Evolutionary conservation across 2,797 vertebrate species (phyloP).

Genomic region (Petrocephalus schoutedeni): DNA sequence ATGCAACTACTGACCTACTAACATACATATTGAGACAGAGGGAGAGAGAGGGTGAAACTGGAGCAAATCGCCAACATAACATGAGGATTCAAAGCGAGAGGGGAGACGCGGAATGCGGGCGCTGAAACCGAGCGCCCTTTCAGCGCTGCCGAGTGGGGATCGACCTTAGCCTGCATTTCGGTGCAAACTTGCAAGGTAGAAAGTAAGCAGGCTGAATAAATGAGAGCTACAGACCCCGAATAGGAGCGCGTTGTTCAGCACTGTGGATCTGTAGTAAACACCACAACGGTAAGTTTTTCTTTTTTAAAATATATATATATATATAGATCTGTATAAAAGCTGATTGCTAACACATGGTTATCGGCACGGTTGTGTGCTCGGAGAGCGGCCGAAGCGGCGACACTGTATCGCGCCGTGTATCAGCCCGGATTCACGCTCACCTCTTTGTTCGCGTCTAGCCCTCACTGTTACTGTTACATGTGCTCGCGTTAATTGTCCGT

Average conservation of each 20-base stretch:
- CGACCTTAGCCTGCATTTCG: constrained; percentile 11
- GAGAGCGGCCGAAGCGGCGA: background rate
- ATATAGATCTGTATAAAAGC: background rate
- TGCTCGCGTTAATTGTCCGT: background rate
- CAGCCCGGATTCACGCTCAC: background rate
- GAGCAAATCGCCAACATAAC: constrained; percentile 33
- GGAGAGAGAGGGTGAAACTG: constrained; percentile 35
- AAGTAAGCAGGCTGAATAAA: constrained; percentile 13
- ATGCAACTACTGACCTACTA: constrained; percentile 80
- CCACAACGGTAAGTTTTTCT: background rate
- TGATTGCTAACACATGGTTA: background rate
- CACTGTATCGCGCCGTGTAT: background rate
- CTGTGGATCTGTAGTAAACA: background rate
- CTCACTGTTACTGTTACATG: constrained; percentile 45
- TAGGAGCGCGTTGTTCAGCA: background rate
- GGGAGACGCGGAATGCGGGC: constrained; percentile 19
- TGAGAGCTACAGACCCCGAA: background rate
- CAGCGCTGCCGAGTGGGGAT: background rate
- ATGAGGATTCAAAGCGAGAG: constrained; percentile 23
- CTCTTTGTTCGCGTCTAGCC: constrained; percentile 14
- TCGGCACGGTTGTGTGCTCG: background rate
- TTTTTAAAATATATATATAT: too few species aligned
- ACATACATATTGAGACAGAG: constrained; percentile 67
- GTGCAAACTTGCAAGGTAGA: constrained; percentile 13
- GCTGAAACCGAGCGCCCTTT: background rate